phyloP scores from a whole-genome alignment of 2,113 vertebrate species.

The Choloepus hoffmanni region DNA sequence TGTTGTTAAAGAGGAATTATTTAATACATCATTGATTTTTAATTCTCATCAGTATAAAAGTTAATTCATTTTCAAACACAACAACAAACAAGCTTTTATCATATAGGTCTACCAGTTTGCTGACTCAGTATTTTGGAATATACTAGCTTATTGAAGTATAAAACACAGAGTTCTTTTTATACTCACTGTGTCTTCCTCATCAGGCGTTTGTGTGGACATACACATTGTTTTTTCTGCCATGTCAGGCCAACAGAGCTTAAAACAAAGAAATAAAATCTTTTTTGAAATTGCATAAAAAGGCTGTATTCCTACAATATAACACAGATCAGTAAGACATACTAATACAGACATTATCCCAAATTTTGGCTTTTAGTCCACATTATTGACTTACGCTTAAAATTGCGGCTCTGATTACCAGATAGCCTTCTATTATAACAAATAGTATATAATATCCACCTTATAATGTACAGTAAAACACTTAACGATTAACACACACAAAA shows the following conservation, averaged over 20 bases:
- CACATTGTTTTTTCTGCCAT: slow-evolving; percentile 62
- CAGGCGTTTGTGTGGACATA: background rate
- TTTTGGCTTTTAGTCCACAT: background rate
- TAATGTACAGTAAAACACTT: background rate
- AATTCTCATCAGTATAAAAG: background rate
- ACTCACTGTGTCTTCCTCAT: slow-evolving; percentile 76
- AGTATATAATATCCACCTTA: background rate
- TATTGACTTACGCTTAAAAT: background rate
- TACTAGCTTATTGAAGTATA: background rate
- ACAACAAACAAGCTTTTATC: background rate
- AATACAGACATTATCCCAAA: background rate
- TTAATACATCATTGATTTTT: slow-evolving; percentile 23
- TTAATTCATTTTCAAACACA: background rate
- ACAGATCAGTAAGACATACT: background rate
- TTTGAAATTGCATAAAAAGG: background rate
- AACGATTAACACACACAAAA: background rate
- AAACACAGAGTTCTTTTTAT: slow-evolving; percentile 23
- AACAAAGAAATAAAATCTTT: slow-evolving; percentile 26
- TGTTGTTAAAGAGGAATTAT: background rate
- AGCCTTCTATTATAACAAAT: background rate
- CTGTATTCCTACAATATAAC: background rate
- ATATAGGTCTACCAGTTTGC: background rate
- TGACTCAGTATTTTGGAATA: slow-evolving; percentile 23
- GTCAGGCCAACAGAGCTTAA: slow-evolving; percentile 61
- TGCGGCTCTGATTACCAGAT: background rate